Percentiles rank a stretch among this genome's conserved stretches.
phyloP scores from a whole-genome alignment of 1,140 invertebrate species.

The Lordiphosa clarofinis region DNA sequence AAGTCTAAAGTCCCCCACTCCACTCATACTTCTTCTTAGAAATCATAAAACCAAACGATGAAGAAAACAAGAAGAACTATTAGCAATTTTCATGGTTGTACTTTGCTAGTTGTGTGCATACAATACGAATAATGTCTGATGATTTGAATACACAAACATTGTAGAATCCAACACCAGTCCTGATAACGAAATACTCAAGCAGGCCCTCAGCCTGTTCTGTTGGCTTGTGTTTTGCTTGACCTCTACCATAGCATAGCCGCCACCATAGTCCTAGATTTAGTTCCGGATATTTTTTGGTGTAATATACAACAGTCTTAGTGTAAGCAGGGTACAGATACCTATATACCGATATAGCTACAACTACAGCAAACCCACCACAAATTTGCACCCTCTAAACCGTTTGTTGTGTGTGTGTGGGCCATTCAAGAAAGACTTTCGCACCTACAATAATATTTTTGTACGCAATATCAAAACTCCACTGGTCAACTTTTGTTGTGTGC shows the following conservation, averaged over 20 bases:
- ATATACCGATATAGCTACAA: background rate
- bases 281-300: slow-evolving; percentile 48
- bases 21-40: background rate
- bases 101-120: slow-evolving; percentile 40
- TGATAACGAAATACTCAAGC: slow-evolving; percentile 8
- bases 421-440: slow-evolving; percentile 44
- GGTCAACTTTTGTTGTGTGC: slow-evolving; percentile 50
- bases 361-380: slow-evolving; percentile 56
- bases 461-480: slow-evolving; percentile 7
- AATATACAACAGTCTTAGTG: slow-evolving; percentile 36
- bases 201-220: slow-evolving; percentile 10
- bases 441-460: slow-evolving; percentile 38
- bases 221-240: slow-evolving; percentile 9
- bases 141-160: background rate
- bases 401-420: slow-evolving; percentile 29
- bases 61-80: slow-evolving; percentile 49
- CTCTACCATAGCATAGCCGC: slow-evolving; percentile 22
- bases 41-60: background rate
- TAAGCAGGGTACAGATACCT: slow-evolving; percentile 25
- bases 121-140: slow-evolving; percentile 1
- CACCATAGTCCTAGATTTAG: slow-evolving; percentile 44
- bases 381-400: slow-evolving; percentile 29
- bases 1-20: slow-evolving; percentile 22
- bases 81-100: slow-evolving; percentile 79
- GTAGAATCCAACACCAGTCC: slow-evolving; percentile 7